Evolutionary conservation across 2,113 vertebrate genomes (phyloP).

Genomic region (Hippocampus barbouri): DNA sequence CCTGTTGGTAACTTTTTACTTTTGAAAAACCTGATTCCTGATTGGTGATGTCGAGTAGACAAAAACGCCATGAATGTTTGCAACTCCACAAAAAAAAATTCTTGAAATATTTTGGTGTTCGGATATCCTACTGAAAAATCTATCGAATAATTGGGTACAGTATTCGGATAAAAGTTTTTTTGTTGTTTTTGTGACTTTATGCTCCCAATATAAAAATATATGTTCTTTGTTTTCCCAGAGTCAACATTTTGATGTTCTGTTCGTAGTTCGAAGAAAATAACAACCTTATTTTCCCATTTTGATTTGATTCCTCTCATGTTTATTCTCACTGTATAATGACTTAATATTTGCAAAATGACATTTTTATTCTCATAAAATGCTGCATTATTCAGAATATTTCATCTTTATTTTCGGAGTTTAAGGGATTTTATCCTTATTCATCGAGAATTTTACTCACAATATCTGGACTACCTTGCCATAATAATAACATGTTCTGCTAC

Average conservation of each 20-base stretch:
- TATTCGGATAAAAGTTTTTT: no score
- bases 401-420: neutral
- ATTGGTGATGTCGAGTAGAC: slow-evolving; percentile 50
- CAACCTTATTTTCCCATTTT: no score
- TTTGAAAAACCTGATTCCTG: slow-evolving; percentile 32
- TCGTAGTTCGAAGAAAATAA: no score
- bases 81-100: slow-evolving; percentile 31
- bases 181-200: no score
- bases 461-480: neutral
- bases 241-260: no score
- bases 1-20: slow-evolving; percentile 25
- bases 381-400: neutral
- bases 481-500: neutral
- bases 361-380: neutral
- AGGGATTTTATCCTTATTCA: no score
- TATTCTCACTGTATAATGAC: neutral
- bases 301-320: no score
- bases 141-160: no score
- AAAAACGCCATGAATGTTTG: slow-evolving; percentile 38
- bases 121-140: no score
- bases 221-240: no score
- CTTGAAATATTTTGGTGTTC: no score
- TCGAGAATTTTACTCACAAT: neutral
- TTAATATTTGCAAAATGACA: neutral
- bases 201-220: no score